phyloP scores from a whole-genome alignment of 2,888 invertebrate species.

The Sphecodes monilicornis region DNA sequence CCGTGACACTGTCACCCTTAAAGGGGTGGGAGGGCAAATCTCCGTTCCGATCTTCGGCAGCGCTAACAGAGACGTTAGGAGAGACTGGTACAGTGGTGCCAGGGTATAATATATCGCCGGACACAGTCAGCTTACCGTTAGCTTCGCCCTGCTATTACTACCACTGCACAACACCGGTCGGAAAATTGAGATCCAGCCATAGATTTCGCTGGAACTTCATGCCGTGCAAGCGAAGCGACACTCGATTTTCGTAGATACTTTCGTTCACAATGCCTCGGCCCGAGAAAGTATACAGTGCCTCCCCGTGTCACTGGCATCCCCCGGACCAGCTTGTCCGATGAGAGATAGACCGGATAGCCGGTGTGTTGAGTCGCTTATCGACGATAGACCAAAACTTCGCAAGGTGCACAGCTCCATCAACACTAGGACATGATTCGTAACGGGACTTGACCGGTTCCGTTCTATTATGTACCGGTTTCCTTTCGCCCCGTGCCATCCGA shows the following conservation, averaged over 20 bases:
- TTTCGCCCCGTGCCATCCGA: neutral
- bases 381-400: constrained; percentile 16
- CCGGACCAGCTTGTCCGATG: constrained; percentile 33
- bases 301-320: constrained; percentile 12
- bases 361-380: constrained; percentile 37
- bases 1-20: constrained; percentile 49
- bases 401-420: constrained; percentile 19
- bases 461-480: constrained; percentile 12
- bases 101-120: constrained; percentile 76
- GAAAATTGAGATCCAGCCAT: constrained; percentile 66
- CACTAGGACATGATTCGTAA: constrained; percentile 23
- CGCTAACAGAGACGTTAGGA: constrained; percentile 76
- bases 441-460: constrained; percentile 37
- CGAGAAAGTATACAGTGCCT: constrained; percentile 26
- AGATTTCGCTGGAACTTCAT: constrained; percentile 59
- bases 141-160: constrained; percentile 58
- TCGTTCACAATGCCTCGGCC: constrained; percentile 25
- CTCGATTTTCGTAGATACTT: constrained; percentile 48
- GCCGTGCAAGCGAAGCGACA: constrained; percentile 49
- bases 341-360: constrained; percentile 33
- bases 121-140: constrained; percentile 74
- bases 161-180: constrained; percentile 11
- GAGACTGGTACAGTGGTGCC: constrained; percentile 56
- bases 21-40: constrained; percentile 62
- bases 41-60: constrained; percentile 67